These are phyloP conservation scores for Sphaerodactylus townsendi DNA, from an alignment of 2,113 vertebrate genomes.

Conservation along the genomic window DNA sequence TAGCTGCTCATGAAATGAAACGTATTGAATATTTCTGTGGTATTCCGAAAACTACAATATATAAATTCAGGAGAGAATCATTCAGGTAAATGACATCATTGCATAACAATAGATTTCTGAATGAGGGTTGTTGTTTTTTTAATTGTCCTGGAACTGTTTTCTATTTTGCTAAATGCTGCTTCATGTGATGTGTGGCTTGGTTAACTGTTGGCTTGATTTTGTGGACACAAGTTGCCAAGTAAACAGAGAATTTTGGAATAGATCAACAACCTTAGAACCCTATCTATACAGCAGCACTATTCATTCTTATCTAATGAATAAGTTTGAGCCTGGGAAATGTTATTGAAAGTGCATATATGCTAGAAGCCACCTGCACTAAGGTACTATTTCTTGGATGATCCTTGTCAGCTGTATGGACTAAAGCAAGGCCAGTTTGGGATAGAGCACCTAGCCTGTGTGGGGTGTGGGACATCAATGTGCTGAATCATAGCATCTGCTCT, in stretches of 20 bases:
- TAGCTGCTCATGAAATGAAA: not conserved
- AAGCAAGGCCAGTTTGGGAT: not conserved
- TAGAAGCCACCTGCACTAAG: not conserved
- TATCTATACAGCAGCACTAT: not conserved
- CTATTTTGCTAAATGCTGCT: not conserved
- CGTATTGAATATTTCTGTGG: not conserved
- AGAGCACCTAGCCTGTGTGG: not conserved
- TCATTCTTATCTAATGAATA: not conserved
- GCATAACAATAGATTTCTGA: not conserved
- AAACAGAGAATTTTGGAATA: not conserved
- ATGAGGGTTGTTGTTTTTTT: not conserved
- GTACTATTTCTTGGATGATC: not conserved
- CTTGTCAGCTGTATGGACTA: not conserved
- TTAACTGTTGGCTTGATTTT: not conserved
- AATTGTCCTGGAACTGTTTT: not conserved
- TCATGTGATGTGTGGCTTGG: not conserved
- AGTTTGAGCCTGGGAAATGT: not conserved
- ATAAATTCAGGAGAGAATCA: not conserved
- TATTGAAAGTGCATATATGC: not conserved
- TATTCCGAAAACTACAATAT: not conserved
- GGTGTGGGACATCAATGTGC: conserved; percentile 11
- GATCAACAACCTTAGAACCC: not conserved
- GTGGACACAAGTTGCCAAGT: not conserved
- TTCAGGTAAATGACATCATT: not conserved
- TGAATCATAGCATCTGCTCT: conserved; percentile 26